A percentile compares a stretch with the other conserved stretches of the same genome.
Evolutionary conservation across 2,888 invertebrate species (phyloP).

Genomic region (Macroteleia sp.): DNA sequence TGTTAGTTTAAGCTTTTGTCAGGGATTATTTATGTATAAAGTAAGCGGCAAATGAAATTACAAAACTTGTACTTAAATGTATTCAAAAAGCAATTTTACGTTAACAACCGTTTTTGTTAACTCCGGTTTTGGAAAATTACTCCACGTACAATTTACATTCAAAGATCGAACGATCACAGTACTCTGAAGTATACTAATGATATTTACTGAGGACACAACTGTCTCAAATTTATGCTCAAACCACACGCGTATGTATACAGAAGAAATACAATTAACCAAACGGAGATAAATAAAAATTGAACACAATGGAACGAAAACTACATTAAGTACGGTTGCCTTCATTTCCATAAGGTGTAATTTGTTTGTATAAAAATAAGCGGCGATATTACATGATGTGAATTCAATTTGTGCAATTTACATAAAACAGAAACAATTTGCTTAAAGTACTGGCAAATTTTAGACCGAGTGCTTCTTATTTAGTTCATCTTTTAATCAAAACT

Average conservation of each 20-base stretch:
- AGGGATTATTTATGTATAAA: constrained; percentile 21
- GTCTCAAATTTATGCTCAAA: constrained; percentile 7
- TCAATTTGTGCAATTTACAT: constrained; percentile 37
- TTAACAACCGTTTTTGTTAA: constrained; percentile 29
- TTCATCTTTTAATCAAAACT: too few relatives aligned
- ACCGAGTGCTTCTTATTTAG: too few relatives aligned
- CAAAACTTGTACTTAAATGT: constrained; percentile 9
- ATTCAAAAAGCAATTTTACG: constrained; percentile 29
- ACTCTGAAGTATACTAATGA: constrained; percentile 2
- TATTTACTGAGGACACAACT: constrained; percentile 22
- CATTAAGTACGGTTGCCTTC: too few relatives aligned
- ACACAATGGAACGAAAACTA: too few relatives aligned
- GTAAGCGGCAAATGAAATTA: background rate
- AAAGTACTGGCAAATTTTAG: too few relatives aligned
- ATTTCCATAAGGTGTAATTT: too few relatives aligned
- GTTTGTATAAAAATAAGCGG: too few relatives aligned
- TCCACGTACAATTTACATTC: constrained; percentile 11
- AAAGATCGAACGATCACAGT: constrained; percentile 14
- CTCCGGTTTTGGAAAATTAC: constrained; percentile 17
- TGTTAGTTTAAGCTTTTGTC: background rate
- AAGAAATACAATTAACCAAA: constrained; percentile 31
- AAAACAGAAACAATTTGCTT: constrained; percentile 24
- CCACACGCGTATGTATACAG: background rate
- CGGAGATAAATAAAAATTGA: constrained; percentile 19
- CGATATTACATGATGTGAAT: constrained; percentile 35